phyloP scores from a whole-genome alignment of 2,888 invertebrate genomes.

The Apomyelois bistriatella region DNA sequence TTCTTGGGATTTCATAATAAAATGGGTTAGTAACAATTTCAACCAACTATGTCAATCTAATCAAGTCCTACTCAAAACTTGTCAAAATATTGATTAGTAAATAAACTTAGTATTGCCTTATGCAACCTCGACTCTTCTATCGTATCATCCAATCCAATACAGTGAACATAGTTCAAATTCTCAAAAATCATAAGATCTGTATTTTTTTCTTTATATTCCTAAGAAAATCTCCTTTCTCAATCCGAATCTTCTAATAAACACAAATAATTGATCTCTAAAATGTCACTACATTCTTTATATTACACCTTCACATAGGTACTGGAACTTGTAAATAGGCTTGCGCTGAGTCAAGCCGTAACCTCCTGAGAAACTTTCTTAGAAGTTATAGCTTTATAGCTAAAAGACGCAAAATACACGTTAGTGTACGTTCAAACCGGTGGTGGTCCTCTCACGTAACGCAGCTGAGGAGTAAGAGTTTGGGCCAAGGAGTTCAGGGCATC shows the following conservation, averaged over 20 bases:
- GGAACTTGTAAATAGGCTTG: conserved; percentile 15
- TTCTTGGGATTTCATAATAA: conserved; percentile 20
- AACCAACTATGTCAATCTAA: conserved; percentile 16
- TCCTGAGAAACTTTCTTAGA: neutral
- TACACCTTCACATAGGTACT: conserved; percentile 14
- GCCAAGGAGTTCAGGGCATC: conserved; percentile 88
- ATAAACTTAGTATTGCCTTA: conserved; percentile 42
- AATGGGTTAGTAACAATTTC: conserved; percentile 40
- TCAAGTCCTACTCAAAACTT: conserved; percentile 16
- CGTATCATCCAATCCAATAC: conserved; percentile 24
- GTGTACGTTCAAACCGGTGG: conserved; percentile 83
- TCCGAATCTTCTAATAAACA: conserved; percentile 1
- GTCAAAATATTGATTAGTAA: conserved; percentile 41
- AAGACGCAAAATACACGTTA: conserved; percentile 25
- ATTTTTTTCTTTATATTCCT: neutral
- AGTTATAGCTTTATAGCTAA: conserved; percentile 16
- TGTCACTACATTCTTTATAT: conserved; percentile 15
- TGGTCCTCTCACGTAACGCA: conserved; percentile 90
- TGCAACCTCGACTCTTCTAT: conserved; percentile 29
- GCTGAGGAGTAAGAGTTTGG: conserved; percentile 87
- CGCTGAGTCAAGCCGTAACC: neutral
- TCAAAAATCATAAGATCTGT: neutral
- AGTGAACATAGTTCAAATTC: conserved; percentile 14
- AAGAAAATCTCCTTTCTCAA: conserved; percentile 11
- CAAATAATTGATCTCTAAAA: neutral